Evolutionary conservation across 2,113 vertebrate species (phyloP).

Genomic region (Toxotes jaculatrix): DNA sequence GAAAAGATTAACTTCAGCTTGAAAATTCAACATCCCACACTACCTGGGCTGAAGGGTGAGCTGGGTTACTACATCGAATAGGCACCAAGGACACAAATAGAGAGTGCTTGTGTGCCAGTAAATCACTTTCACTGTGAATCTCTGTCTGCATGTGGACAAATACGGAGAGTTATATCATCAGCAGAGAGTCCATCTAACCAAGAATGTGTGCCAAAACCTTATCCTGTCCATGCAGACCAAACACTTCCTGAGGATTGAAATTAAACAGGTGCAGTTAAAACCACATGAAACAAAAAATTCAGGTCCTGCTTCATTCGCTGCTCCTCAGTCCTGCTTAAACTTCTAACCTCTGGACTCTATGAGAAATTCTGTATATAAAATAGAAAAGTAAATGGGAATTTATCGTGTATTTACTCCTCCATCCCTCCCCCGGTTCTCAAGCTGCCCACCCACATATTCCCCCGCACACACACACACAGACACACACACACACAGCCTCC

Average conservation of each 20-base stretch:
- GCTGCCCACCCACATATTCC: slow-evolving; percentile 30
- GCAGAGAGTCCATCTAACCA: slow-evolving; percentile 31
- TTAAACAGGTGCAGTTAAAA: slow-evolving; percentile 53
- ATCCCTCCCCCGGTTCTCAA: slow-evolving; percentile 33
- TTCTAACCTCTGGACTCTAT: slow-evolving; percentile 41
- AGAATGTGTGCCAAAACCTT: slow-evolving; percentile 44
- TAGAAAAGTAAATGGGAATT: slow-evolving; percentile 55
- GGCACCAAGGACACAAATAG: slow-evolving; percentile 31
- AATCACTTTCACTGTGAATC: slow-evolving; percentile 47
- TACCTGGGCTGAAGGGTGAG: slow-evolving; percentile 24
- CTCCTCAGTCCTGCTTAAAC: slow-evolving; percentile 32
- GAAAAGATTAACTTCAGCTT: slow-evolving; percentile 17
- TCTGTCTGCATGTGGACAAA: slow-evolving; percentile 40
- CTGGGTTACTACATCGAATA: slow-evolving; percentile 19
- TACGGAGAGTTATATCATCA: slow-evolving; percentile 53
- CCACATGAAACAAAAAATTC: slow-evolving; percentile 47
- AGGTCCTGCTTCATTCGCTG: too few relatives aligned
- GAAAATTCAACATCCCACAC: slow-evolving; percentile 27
- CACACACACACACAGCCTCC: slow-evolving; percentile 55
- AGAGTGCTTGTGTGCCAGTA: slow-evolving; percentile 41
- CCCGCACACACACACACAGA: slow-evolving; percentile 27
- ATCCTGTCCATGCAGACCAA: slow-evolving; percentile 47
- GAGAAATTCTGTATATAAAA: slow-evolving; percentile 38
- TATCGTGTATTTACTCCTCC: slow-evolving; percentile 49
- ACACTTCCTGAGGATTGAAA: slow-evolving; percentile 33